These are phyloP conservation scores for Pionites leucogaster DNA, from an alignment of 2,113 vertebrate species.

Conservation along the genomic window DNA sequence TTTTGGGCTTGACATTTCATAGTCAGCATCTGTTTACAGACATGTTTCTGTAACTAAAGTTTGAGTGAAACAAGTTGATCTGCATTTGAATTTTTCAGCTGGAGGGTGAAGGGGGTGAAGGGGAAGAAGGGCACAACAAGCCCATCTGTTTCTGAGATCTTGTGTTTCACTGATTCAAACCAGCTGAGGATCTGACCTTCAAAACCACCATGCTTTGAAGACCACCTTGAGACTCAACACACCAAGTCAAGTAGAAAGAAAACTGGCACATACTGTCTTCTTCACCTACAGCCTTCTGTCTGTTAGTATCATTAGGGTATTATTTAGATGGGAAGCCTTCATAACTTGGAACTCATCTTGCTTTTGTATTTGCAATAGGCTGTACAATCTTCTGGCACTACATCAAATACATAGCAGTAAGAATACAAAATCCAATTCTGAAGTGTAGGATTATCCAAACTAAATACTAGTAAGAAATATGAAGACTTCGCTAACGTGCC, in stretches of 20 bases:
- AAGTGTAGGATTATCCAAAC: conserved; percentile 50
- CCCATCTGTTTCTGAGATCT: neutral
- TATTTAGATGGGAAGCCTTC: neutral
- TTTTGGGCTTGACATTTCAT: neutral
- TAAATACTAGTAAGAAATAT: conserved; percentile 31
- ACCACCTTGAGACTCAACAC: conserved; percentile 23
- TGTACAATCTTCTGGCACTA: neutral
- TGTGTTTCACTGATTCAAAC: neutral
- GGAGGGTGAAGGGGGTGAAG: neutral
- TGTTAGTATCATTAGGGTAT: neutral
- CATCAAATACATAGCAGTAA: conserved; percentile 31
- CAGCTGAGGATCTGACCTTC: conserved; percentile 28
- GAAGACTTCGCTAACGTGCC: conserved; percentile 7
- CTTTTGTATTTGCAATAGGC: neutral
- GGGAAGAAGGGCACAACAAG: neutral
- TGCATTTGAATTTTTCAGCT: neutral
- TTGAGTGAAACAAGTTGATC: neutral
- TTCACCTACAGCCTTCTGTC: neutral
- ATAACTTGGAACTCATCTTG: neutral
- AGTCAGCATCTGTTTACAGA: neutral
- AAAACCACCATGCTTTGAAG: neutral
- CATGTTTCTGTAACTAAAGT: neutral
- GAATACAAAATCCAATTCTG: conserved; percentile 23
- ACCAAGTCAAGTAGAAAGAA: conserved; percentile 1
- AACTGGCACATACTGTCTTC: neutral